A percentile compares a stretch with the other conserved stretches of the same genome.
phyloP scores from a whole-genome alignment of 1,140 invertebrate species.

The Heliconius hewitsoni region DNA sequence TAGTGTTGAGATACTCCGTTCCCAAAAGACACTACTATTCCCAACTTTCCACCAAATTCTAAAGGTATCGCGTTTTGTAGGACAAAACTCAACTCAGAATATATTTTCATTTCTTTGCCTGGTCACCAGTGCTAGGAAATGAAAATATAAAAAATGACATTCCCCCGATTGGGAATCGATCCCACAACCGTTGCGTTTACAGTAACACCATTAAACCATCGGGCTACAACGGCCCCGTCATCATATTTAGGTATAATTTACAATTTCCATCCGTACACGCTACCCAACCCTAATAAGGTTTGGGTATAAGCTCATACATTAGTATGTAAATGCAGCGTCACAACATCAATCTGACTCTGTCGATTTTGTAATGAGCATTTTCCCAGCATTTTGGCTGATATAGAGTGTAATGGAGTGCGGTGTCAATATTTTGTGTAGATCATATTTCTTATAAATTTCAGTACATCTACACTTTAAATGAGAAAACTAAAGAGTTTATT shows the following conservation, averaged over 20 bases:
- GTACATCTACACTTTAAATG: background rate
- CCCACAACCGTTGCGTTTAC: too few species aligned
- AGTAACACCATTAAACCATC: too few species aligned
- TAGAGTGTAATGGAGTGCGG: constrained; percentile 11
- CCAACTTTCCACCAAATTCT: too few species aligned
- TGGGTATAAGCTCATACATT: constrained; percentile 30
- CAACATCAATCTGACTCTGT: constrained; percentile 34
- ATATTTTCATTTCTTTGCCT: too few species aligned
- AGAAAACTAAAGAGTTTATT: background rate
- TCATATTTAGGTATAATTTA: background rate
- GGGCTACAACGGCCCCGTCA: background rate
- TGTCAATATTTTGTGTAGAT: background rate
- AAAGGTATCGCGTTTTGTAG: too few species aligned
- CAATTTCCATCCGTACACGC: background rate
- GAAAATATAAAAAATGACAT: too few species aligned
- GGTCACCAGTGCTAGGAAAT: too few species aligned
- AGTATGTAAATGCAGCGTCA: constrained; percentile 34
- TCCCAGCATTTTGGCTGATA: constrained; percentile 17
- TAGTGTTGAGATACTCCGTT: too few species aligned
- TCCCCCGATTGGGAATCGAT: too few species aligned
- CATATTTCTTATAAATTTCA: background rate
- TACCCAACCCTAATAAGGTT: background rate
- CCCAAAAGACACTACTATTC: too few species aligned
- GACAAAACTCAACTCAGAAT: too few species aligned
- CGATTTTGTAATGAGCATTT: constrained; percentile 30